These are phyloP conservation scores for Ptychoptera albimana DNA, from an alignment of 2,888 invertebrate genomes.

Conservation along the genomic window DNA sequence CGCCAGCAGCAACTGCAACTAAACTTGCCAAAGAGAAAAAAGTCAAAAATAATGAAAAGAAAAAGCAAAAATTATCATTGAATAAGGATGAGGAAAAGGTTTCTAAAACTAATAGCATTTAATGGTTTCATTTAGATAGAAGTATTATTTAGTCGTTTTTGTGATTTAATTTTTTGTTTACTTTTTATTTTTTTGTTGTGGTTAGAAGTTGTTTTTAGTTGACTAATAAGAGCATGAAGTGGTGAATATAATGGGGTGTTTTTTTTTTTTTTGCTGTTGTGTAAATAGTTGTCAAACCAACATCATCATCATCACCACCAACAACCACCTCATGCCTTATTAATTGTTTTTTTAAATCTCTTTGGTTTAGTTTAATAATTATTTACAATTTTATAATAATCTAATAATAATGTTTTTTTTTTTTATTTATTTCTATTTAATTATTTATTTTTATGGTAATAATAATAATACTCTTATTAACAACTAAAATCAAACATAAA, in stretches of 20 bases:
- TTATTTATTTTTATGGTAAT: no score
- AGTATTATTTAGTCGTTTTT: background rate
- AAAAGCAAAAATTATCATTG: background rate
- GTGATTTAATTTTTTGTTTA: background rate
- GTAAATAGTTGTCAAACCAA: background rate
- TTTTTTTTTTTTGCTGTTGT: no score
- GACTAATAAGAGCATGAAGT: no score
- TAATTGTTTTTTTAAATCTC: no score
- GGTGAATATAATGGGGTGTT: no score
- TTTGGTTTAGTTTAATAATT: no score
- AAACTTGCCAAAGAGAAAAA: slow-evolving; percentile 3
- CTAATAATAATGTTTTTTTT: no score
- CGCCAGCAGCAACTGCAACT: background rate
- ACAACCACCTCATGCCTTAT: no score
- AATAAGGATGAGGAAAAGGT: background rate
- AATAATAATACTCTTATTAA: no score
- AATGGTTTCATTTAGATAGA: background rate
- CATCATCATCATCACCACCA: background rate
- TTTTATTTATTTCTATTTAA: no score
- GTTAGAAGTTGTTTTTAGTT: background rate
- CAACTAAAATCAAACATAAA: no score
- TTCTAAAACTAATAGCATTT: background rate
- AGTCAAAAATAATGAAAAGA: slow-evolving; percentile 4
- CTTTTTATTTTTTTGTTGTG: background rate
- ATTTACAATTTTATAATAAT: no score